These are phyloP conservation scores for Piaya cayana DNA, from an alignment of 2,113 vertebrate genomes.

Conservation along the genomic window DNA sequence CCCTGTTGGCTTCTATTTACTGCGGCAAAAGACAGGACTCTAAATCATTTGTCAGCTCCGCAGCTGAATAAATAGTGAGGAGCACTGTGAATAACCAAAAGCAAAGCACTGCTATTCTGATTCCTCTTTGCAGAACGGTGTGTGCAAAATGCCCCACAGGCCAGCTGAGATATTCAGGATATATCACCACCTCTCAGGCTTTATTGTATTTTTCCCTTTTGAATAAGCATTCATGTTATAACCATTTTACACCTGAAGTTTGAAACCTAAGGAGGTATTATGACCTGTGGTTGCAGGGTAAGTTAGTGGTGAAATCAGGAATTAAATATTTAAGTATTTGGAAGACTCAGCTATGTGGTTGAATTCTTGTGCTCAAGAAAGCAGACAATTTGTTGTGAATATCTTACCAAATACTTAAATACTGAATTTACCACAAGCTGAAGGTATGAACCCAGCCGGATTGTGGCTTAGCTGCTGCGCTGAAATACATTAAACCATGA, in stretches of 20 bases:
- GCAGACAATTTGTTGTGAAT: neutral
- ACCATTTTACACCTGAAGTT: neutral
- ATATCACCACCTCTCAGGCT: neutral
- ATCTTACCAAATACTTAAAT: neutral
- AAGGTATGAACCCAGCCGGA: neutral
- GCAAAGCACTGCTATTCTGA: neutral
- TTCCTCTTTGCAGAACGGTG: neutral
- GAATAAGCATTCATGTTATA: neutral
- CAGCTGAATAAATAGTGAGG: neutral
- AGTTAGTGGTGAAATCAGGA: neutral
- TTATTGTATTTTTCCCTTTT: neutral
- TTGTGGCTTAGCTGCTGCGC: neutral
- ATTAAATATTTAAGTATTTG: neutral
- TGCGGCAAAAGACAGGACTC: neutral
- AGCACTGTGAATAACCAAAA: neutral
- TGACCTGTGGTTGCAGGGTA: neutral
- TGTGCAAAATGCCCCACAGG: neutral
- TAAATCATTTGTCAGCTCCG: neutral
- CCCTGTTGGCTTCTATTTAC: neutral
- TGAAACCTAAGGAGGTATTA: neutral
- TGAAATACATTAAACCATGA: neutral
- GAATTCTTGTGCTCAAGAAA: neutral
- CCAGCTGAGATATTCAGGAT: neutral
- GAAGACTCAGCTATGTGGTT: neutral
- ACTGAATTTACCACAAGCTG: neutral